Percentiles rank a stretch among this genome's conserved stretches.
phyloP scores from a whole-genome alignment of 2,113 vertebrate species.

The Paramisgurnus dabryanus region DNA sequence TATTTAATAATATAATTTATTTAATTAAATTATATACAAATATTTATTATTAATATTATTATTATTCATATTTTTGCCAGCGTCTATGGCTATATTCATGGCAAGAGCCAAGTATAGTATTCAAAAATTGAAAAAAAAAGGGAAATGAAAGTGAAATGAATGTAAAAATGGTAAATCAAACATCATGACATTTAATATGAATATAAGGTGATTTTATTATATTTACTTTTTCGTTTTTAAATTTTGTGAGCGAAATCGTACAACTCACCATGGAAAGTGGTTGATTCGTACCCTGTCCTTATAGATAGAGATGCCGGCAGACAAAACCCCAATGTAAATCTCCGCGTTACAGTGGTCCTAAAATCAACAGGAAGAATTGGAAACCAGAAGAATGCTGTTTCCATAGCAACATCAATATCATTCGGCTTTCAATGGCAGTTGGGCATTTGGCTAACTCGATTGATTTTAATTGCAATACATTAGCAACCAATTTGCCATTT shows the following conservation, averaged over 20 bases:
- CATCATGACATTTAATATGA: background rate
- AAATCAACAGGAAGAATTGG: constrained; percentile 56
- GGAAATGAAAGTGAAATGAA: too few species aligned
- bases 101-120: too few species aligned
- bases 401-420: constrained; percentile 19
- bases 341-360: constrained; percentile 98
- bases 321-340: constrained; percentile 95
- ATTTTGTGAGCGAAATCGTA: background rate
- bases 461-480: background rate
- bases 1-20: too few species aligned
- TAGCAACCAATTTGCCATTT: background rate
- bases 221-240: too few species aligned
- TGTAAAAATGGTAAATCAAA: background rate
- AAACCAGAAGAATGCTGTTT: constrained; percentile 15
- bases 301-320: constrained; percentile 92
- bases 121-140: too few species aligned
- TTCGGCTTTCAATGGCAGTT: background rate
- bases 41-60: too few species aligned
- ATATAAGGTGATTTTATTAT: too few species aligned
- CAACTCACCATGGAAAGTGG: constrained; percentile 94
- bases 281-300: constrained; percentile 97
- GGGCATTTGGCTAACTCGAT: background rate
- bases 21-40: too few species aligned
- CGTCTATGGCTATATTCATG: too few species aligned
- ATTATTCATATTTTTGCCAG: too few species aligned